Conservation (phyloP, 2,888 invertebrate species). For the Julus scandinavius region DNA sequence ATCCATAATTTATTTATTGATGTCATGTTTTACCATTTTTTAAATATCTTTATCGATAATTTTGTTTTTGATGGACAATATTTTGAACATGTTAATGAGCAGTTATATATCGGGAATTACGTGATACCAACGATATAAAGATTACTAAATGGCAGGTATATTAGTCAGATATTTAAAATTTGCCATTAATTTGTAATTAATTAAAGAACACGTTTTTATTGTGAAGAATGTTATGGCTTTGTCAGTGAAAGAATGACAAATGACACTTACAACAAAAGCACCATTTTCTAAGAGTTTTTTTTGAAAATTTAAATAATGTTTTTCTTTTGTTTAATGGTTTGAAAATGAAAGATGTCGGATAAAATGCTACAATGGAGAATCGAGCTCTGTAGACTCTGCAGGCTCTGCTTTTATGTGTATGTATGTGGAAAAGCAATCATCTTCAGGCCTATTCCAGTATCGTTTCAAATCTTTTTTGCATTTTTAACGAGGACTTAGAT, state of each 20-base stretch:
- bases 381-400: background rate
- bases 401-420: background rate
- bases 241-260: background rate
- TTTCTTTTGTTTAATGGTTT: background rate
- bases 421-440: background rate
- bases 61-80: no score
- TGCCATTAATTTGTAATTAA: no score
- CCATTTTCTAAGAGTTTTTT: background rate
- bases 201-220: no score
- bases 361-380: background rate
- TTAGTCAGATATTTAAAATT: no score
- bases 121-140: no score
- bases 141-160: no score
- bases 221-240: background rate
- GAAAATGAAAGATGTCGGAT: background rate
- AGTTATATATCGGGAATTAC: no score
- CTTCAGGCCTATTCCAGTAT: slow-evolving; percentile 7
- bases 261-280: background rate
- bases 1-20: background rate
- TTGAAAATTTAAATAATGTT: background rate
- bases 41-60: no score
- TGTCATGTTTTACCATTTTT: no score
- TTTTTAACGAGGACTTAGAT: slow-evolving; percentile 56
- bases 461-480: slow-evolving; percentile 49
- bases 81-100: no score